Conservation (phyloP, 2,797 vertebrate species). For the Mastacembelus armatus region DNA sequence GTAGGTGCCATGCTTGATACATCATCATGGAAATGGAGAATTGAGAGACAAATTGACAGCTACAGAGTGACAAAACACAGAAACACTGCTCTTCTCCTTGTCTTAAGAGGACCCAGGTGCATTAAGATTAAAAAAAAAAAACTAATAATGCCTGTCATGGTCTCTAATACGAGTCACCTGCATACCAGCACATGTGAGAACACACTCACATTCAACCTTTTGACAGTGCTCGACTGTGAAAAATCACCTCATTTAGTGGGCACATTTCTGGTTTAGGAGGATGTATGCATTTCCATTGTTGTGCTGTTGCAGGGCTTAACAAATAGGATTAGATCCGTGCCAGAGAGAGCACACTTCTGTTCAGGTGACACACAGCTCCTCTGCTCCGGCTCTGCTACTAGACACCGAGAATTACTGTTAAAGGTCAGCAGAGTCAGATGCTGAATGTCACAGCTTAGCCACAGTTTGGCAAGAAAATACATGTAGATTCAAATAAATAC, state of each 20-base stretch:
- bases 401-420: slow-evolving; percentile 78
- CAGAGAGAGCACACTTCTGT: slow-evolving; percentile 65
- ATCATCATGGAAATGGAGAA: slow-evolving; percentile 40
- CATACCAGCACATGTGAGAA: slow-evolving; percentile 21
- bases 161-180: slow-evolving; percentile 24
- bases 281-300: slow-evolving; percentile 72
- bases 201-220: slow-evolving; percentile 46
- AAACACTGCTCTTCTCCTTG: slow-evolving; percentile 33
- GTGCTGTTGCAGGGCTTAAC: slow-evolving; percentile 74
- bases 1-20: slow-evolving; percentile 52
- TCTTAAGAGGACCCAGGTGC: slow-evolving; percentile 17
- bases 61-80: slow-evolving; percentile 24
- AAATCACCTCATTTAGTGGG: slow-evolving; percentile 65
- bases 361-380: slow-evolving; percentile 72
- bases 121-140: slow-evolving; percentile 27
- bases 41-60: slow-evolving; percentile 24
- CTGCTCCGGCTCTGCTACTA: slow-evolving; percentile 61
- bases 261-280: slow-evolving; percentile 60
- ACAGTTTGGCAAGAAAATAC: slow-evolving; percentile 73
- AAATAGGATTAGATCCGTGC: slow-evolving; percentile 81
- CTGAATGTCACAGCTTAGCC: slow-evolving; percentile 83
- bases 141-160: slow-evolving; percentile 6
- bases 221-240: slow-evolving; percentile 61
- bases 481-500: slow-evolving; percentile 81
- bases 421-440: slow-evolving; percentile 81